Conservation (phyloP, 2,888 invertebrate genomes). For the Deilephila porcellus region DNA sequence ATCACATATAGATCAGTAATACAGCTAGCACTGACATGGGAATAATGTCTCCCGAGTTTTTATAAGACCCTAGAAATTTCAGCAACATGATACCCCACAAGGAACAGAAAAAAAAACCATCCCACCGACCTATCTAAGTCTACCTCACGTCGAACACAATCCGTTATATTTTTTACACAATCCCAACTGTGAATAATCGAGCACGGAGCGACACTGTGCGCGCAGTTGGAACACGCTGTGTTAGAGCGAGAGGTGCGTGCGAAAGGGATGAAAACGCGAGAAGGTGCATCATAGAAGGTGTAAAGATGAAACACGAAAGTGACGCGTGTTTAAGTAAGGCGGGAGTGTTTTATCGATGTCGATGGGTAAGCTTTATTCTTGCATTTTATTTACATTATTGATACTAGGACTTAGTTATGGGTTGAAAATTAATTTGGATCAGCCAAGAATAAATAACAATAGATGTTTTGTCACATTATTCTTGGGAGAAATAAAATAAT, state of each 20-base stretch:
- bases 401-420: too few species aligned
- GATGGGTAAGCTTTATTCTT: background rate
- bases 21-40: too few species aligned
- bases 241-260: slow-evolving; percentile 48
- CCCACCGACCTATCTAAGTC: slow-evolving; percentile 7
- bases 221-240: slow-evolving; percentile 31
- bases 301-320: slow-evolving; percentile 83
- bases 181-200: slow-evolving; percentile 17
- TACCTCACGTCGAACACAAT: background rate
- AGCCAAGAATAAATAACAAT: too few species aligned
- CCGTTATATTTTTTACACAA: slow-evolving; percentile 25
- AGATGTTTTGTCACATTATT: too few species aligned
- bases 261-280: slow-evolving; percentile 53
- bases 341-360: slow-evolving; percentile 37
- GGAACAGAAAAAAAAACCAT: background rate
- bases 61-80: too few species aligned
- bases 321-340: slow-evolving; percentile 71
- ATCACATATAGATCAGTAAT: too few species aligned
- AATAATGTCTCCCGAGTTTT: too few species aligned
- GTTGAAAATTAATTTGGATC: too few species aligned
- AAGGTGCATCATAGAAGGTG: slow-evolving; percentile 78
- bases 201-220: slow-evolving; percentile 14
- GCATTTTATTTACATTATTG: too few species aligned
- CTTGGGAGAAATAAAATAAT: too few species aligned
- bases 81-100: background rate